These are phyloP conservation scores for Cryptoblepharus egeriae DNA, from an alignment of 2,797 vertebrate genomes.

Conservation along the genomic window DNA sequence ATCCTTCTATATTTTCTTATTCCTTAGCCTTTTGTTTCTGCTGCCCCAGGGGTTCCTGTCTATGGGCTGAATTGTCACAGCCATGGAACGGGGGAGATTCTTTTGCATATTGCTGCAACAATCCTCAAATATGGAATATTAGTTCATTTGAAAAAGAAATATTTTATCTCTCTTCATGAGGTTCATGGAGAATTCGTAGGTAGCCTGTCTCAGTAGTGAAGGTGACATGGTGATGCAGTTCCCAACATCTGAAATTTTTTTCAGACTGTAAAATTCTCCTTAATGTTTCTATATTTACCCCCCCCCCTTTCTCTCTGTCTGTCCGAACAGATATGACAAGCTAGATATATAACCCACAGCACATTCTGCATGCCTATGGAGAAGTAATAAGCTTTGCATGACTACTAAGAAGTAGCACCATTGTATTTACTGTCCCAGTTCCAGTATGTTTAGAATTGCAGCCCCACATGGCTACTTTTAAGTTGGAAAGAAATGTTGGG, in stretches of 20 bases:
- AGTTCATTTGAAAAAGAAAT: constrained; percentile 23
- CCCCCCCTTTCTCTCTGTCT: not conserved
- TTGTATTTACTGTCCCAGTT: too few relatives aligned
- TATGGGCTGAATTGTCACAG: constrained; percentile 37
- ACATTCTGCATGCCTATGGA: not conserved
- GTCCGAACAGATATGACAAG: not conserved
- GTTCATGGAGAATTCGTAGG: not conserved
- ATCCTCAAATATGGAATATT: constrained; percentile 30
- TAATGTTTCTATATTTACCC: not conserved
- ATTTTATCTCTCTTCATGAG: not conserved
- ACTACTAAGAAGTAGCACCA: not conserved
- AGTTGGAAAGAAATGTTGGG: not conserved
- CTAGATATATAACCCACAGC: not conserved
- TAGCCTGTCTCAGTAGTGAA: not conserved
- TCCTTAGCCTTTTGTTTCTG: constrained; percentile 30
- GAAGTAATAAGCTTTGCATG: too few relatives aligned
- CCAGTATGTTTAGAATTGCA: too few relatives aligned
- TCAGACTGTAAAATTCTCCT: not conserved
- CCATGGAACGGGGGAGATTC: constrained; percentile 34
- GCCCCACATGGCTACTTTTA: not conserved
- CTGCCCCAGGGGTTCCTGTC: constrained; percentile 36
- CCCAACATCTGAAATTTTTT: not conserved
- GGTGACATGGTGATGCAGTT: not conserved
- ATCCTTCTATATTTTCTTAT: not conserved
- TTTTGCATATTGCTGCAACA: constrained; percentile 43